Evolutionary conservation across 2,113 vertebrate genomes (phyloP).

Genomic region (Caranx ignobilis): DNA sequence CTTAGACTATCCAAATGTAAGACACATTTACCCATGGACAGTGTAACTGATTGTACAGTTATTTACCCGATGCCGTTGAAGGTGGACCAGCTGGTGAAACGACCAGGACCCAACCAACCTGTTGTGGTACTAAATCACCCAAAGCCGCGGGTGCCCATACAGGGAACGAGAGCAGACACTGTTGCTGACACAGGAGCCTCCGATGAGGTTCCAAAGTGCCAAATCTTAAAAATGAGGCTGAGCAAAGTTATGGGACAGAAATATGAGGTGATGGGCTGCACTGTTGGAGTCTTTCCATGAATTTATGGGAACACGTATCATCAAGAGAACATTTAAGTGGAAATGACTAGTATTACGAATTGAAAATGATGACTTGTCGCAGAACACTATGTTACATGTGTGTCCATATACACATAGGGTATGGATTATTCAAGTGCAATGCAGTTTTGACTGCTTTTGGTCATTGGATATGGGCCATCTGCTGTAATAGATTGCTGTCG

Average conservation of each 20-base stretch:
- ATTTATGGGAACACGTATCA: neutral
- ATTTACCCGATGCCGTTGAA: conserved; percentile 86
- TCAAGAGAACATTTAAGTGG: conserved; percentile 10
- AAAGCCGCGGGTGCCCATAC: conserved; percentile 59
- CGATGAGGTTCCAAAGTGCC: conserved; percentile 81
- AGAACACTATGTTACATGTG: conserved; percentile 29
- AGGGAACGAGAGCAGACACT: conserved; percentile 20
- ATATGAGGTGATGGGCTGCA: conserved; percentile 88
- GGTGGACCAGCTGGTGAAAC: conserved; percentile 88
- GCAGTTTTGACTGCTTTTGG: neutral
- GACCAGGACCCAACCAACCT: conserved; percentile 92
- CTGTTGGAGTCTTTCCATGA: conserved; percentile 70
- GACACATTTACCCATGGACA: conserved; percentile 19
- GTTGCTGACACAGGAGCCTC: conserved; percentile 48
- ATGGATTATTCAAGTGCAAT: conserved; percentile 26
- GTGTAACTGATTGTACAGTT: conserved; percentile 30
- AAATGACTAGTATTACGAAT: conserved; percentile 36
- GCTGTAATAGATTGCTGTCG: conserved; percentile 19
- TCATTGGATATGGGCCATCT: neutral
- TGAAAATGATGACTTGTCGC: conserved; percentile 10
- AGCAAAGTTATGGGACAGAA: conserved; percentile 92
- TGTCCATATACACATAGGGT: conserved; percentile 9
- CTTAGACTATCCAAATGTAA: conserved; percentile 61
- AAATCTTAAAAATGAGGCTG: conserved; percentile 93
- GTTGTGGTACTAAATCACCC: conserved; percentile 97